Base-by-base conservation (phyloP, 1,140 invertebrate species). In the Cotesia glomerata region DNA sequence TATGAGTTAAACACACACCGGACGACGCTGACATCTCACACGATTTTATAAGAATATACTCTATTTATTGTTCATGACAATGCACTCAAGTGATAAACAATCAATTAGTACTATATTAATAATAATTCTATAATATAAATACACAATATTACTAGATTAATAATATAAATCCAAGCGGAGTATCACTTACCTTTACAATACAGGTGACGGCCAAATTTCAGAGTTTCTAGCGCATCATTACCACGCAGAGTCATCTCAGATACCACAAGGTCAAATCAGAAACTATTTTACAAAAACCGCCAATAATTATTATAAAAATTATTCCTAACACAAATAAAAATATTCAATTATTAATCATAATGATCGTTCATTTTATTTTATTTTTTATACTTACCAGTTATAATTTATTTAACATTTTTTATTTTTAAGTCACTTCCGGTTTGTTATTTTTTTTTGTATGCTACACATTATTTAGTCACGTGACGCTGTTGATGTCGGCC, bases 171-270 rank as follows among this genome's bases (percentile, higher is more conserved):
- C 78, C 35, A 74, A 61, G 76, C 71, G 75, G 73, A 65, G 74
- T 74, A 74, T 32, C 71, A 75, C 80, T 84, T 79, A 82, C 81
- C 78, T 82, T 81, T 82, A 83, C 80, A 82, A 84, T 82, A 84
- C 83, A 85, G 82, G 81, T 86, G 84, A 86, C 83, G 82, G 82
- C 78, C 76, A 81, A 79, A 82, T 83, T 84, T 83, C 73, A 81
- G 83, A 83, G 73, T 76, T 66, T 26, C 32, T 61, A 78, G 83
- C 84, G 83, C 83, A 86, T 68, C 52, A 71, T 69, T 69, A 75
- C 61, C 64, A 82, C 82, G 80, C 80, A 81, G 68, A 58, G 72
- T 77, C 69, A 58, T 70, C 74, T 58, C 59, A 39, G 69, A 64
- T 18, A 66, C 61, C 16, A 54, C 32, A 69, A 26, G 74, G 72